These are phyloP conservation scores for Uria lomvia DNA, from an alignment of 2,113 vertebrate species.

Conservation along the genomic window DNA sequence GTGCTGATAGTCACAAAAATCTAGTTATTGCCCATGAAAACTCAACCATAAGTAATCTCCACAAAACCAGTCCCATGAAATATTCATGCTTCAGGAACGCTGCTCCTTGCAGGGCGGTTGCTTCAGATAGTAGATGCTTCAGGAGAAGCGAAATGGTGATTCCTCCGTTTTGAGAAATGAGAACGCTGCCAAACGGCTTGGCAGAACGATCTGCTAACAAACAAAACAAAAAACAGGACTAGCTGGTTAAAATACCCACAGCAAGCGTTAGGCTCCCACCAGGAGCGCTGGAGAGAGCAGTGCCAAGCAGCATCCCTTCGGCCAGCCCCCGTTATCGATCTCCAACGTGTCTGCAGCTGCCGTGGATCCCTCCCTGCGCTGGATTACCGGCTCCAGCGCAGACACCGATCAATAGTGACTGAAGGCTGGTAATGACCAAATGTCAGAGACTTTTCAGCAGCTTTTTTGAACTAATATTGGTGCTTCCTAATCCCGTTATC, in stretches of 20 bases:
- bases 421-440: conserved; percentile 11
- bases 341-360: not conserved
- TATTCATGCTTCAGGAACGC: not conserved
- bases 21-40: conserved; percentile 20
- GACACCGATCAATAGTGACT: not conserved
- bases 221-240: not conserved
- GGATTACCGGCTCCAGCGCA: not conserved
- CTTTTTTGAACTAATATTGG: conserved; percentile 48
- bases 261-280: not conserved
- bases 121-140: not conserved
- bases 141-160: not conserved
- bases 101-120: not conserved
- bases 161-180: not conserved
- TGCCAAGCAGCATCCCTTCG: not conserved
- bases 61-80: conserved; percentile 24
- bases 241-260: not conserved
- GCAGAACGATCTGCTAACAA: not conserved
- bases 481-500: conserved; percentile 39
- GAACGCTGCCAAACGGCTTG: not conserved
- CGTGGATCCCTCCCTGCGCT: not conserved
- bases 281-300: not conserved
- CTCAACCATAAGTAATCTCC: conserved; percentile 23
- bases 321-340: not conserved
- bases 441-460: conserved; percentile 1
- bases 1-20: conserved; percentile 47